phyloP scores from a whole-genome alignment of 2,113 vertebrate genomes.

The Herpailurus yagouaroundi region DNA sequence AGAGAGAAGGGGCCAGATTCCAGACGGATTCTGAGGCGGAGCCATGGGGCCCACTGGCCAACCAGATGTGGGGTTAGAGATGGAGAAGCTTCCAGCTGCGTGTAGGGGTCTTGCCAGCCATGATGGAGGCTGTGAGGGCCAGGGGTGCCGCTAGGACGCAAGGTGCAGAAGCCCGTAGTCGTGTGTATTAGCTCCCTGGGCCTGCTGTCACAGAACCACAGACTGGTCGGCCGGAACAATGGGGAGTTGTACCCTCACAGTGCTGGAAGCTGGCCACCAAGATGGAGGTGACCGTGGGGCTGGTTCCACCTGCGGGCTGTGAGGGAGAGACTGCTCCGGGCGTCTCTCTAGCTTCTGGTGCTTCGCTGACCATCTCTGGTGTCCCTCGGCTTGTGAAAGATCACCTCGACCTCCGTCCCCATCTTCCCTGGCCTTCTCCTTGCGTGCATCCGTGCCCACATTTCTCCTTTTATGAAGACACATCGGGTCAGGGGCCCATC shows the following conservation, averaged over 20 bases:
- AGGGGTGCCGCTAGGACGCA: neutral
- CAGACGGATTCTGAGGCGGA: neutral
- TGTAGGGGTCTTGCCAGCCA: neutral
- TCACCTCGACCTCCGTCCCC: neutral
- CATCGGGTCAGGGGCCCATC: neutral
- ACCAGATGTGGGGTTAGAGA: neutral
- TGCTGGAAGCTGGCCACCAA: neutral
- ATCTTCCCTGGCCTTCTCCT: neutral
- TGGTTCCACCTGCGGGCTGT: neutral
- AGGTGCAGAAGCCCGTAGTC: no score
- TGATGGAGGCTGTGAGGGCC: neutral
- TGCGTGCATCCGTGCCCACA: neutral
- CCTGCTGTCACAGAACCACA: neutral
- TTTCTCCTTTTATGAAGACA: neutral
- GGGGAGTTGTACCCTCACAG: no score
- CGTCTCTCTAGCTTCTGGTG: neutral
- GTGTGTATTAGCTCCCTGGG: neutral
- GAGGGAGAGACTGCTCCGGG: neutral
- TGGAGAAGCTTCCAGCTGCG: neutral
- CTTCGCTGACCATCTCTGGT: neutral
- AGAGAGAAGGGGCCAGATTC: neutral
- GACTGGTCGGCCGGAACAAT: accelerated
- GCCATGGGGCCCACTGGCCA: accelerated
- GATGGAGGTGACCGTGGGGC: neutral
- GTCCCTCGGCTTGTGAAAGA: neutral